Percentiles rank a stretch among this genome's conserved stretches.
Conservation (phyloP, 2,797 vertebrate genomes). For the Peromyscus nudipes region DNA sequence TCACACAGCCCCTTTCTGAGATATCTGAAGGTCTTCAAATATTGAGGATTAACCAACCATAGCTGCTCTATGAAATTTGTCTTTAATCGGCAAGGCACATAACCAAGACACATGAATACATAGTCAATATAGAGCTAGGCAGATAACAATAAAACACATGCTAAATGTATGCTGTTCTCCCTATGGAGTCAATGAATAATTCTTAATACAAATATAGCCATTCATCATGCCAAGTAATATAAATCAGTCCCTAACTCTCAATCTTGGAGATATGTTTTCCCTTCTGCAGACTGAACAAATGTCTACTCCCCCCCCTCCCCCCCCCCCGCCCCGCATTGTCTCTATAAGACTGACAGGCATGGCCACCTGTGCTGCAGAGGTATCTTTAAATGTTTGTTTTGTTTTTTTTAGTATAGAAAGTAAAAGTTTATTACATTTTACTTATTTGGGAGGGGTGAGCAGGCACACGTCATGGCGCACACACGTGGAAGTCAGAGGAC, state of each 20-base stretch:
- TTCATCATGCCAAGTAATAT: neutral
- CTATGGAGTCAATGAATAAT: neutral
- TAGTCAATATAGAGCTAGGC: neutral
- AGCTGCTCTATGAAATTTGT: neutral
- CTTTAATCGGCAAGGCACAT: neutral
- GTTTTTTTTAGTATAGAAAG: neutral
- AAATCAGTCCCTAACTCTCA: conserved; percentile 5
- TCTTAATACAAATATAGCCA: neutral
- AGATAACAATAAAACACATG: neutral
- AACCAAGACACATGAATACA: conserved; percentile 6
- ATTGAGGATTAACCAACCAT: neutral
- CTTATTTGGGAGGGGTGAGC: neutral
- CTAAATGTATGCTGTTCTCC: neutral
- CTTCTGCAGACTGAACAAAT: neutral
- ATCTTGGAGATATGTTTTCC: neutral
- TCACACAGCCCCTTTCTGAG: neutral
- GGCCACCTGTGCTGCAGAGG: neutral
- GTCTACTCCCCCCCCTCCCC: neutral
- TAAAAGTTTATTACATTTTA: neutral
- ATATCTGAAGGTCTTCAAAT: neutral
- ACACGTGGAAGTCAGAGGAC: neutral
- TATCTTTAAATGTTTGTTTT: neutral
- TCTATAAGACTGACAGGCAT: neutral
- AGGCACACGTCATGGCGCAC: neutral
- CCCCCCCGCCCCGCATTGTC: too few relatives aligned